Evolutionary conservation across 2,797 vertebrate genomes (phyloP).

Genomic region (Hoplostethus atlanticus): DNA sequence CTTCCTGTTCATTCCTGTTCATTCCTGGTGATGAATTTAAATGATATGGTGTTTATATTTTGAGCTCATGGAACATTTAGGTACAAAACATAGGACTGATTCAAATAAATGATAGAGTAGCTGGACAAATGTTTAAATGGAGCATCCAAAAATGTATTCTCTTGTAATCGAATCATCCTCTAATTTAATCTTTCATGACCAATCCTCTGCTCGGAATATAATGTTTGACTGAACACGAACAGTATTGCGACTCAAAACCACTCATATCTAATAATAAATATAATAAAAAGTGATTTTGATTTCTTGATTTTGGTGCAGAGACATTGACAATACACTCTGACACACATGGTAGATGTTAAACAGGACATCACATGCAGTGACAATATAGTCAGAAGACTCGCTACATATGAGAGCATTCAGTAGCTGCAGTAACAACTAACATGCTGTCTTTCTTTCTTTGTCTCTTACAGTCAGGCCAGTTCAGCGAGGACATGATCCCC

Average conservation of each 20-base stretch:
- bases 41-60: background rate
- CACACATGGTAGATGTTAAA: no score
- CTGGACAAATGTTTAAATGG: conserved; percentile 5
- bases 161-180: conserved; percentile 2
- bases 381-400: no score
- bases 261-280: no score
- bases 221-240: conserved; percentile 1
- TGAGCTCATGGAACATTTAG: background rate
- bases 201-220: background rate
- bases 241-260: no score
- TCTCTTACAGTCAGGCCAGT: conserved; percentile 92
- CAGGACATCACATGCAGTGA: no score
- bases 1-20: background rate
- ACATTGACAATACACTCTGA: no score
- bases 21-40: background rate
- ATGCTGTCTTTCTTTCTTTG: conserved; percentile 18
- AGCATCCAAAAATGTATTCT: background rate
- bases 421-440: background rate
- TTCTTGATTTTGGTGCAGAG: no score
- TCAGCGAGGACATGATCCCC: conserved; percentile 99
- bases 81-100: background rate
- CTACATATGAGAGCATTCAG: no score
- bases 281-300: no score
- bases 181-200: conserved; percentile 5
- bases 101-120: background rate